Percentiles rank a stretch among this genome's conserved stretches.
Conservation (phyloP, 2,888 invertebrate genomes). For the Drosophila paranaensis region DNA sequence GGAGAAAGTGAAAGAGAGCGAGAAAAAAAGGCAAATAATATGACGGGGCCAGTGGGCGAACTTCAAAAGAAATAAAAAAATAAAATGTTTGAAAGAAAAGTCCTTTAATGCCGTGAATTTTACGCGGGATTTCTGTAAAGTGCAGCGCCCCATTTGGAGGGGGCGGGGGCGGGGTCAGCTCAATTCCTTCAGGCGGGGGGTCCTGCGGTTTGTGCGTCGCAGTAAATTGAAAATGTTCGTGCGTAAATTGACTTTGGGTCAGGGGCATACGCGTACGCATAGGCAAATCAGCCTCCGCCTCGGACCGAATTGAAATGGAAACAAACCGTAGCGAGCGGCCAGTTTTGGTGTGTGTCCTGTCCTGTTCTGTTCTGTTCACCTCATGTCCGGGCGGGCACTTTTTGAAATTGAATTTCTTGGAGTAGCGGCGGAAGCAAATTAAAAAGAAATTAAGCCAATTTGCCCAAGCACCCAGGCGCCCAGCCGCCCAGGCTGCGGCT, state of each 20-base stretch:
- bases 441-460: conserved; percentile 84
- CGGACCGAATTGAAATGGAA: conserved; percentile 54
- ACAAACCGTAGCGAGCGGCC: conserved; percentile 48
- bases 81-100: conserved; percentile 51
- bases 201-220: conserved; percentile 66
- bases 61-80: conserved; percentile 76
- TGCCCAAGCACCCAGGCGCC: conserved; percentile 60
- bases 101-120: conserved; percentile 80
- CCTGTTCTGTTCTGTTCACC: conserved; percentile 62
- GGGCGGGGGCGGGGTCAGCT: neutral
- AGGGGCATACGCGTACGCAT: conserved; percentile 38
- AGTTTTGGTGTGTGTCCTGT: conserved; percentile 22
- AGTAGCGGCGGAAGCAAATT: conserved; percentile 81
- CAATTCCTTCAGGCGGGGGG: conserved; percentile 19
- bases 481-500: conserved; percentile 62
- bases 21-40: conserved; percentile 71
- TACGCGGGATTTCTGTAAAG: conserved; percentile 74
- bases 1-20: conserved; percentile 49
- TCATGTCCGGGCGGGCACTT: conserved; percentile 63
- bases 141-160: conserved; percentile 42
- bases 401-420: conserved; percentile 78
- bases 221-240: conserved; percentile 77
- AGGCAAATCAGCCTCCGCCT: conserved; percentile 40
- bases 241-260: conserved; percentile 74
- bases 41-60: conserved; percentile 61